phyloP scores from a whole-genome alignment of 2,888 invertebrate species.

The Euspilapteryx auroguttella region DNA sequence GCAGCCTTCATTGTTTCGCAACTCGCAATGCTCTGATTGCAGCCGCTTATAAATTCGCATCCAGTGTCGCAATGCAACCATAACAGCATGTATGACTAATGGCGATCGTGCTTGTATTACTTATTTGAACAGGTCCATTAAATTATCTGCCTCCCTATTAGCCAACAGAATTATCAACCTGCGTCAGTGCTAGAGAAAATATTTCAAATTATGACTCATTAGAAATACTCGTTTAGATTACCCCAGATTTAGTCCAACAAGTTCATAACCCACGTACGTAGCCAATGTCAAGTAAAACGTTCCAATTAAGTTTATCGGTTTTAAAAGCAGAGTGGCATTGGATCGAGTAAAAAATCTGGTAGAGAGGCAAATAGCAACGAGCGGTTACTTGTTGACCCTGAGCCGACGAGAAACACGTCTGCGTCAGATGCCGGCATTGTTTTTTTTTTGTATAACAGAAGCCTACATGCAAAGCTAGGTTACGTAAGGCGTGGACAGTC shows the following conservation, averaged over 20 bases:
- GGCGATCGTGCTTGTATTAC: too few species aligned
- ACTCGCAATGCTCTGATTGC: conserved; percentile 52
- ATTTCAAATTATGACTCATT: conserved; percentile 7
- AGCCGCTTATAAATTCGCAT: conserved; percentile 33
- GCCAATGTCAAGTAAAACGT: conserved; percentile 11
- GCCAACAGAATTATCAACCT: too few species aligned
- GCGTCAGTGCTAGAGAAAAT: conserved; percentile 9
- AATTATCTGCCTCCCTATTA: too few species aligned
- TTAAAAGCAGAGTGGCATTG: conserved; percentile 30
- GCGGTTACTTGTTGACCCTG: conserved; percentile 54
- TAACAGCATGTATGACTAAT: too few species aligned
- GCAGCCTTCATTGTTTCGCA: conserved; percentile 46
- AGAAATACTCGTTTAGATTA: conserved; percentile 1
- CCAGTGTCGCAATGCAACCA: too few species aligned
- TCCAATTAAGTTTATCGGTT: too few species aligned
- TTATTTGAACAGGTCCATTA: too few species aligned
- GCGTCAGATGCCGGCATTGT: conserved; percentile 8
- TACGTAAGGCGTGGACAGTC: not conserved
- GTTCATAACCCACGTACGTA: conserved; percentile 11
- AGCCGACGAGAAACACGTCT: conserved; percentile 14
- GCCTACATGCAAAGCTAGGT: not conserved
- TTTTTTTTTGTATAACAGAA: conserved; percentile 5
- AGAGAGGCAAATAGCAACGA: conserved; percentile 22
- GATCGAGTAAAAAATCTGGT: conserved; percentile 31
- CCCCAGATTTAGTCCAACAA: conserved; percentile 2